These are phyloP conservation scores for Tapirus indicus DNA, from an alignment of 2,797 vertebrate genomes.

Conservation along the genomic window DNA sequence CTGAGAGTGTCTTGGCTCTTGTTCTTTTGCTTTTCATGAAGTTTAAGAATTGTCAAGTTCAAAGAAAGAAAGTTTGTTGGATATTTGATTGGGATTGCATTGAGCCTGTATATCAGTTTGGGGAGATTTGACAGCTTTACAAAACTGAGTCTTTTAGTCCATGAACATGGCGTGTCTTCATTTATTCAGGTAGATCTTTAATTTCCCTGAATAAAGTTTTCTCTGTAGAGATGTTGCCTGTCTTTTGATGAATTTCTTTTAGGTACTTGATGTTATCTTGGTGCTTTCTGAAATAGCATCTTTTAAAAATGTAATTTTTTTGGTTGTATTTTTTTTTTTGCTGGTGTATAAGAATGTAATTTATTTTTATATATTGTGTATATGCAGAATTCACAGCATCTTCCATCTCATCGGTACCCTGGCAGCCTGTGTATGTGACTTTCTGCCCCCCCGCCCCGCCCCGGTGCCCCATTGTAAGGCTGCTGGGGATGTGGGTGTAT, in stretches of 20 bases:
- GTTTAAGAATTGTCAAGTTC: neutral
- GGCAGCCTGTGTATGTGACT: neutral
- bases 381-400: too few species aligned
- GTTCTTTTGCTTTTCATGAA: neutral
- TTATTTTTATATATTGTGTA: neutral
- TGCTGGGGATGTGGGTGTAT: neutral
- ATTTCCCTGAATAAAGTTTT: neutral
- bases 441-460: neutral
- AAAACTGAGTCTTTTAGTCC: neutral
- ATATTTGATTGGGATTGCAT: neutral
- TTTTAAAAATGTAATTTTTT: neutral
- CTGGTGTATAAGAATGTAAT: neutral
- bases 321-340: neutral
- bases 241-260: neutral
- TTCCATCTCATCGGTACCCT: neutral
- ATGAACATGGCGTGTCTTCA: fast-evolving
- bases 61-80: neutral
- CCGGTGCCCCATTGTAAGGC: fast-evolving
- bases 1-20: neutral
- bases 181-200: neutral
- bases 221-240: neutral
- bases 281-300: neutral
- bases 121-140: neutral
- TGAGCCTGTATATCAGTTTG: neutral
- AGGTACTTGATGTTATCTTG: neutral